These are phyloP conservation scores for Lysiphlebus fabarum DNA, from an alignment of 1,140 invertebrate genomes.

Conservation along the genomic window DNA sequence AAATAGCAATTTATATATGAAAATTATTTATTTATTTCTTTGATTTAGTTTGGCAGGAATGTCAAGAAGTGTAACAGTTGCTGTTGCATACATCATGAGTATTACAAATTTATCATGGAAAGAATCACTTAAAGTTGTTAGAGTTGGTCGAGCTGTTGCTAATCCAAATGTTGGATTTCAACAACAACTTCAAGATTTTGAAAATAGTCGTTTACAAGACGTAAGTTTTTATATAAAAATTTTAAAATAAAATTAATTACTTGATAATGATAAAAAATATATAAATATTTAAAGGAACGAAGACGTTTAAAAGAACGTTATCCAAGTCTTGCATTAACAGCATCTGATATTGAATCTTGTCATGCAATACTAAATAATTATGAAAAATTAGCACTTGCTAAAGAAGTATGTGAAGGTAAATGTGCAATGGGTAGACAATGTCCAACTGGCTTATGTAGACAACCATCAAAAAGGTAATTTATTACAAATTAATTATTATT, in stretches of 20 bases:
- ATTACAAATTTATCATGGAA: conserved; percentile 88
- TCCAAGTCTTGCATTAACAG: conserved; percentile 71
- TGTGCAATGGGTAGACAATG: conserved; percentile 80
- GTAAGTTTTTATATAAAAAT: conserved; percentile 52
- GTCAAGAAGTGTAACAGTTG: conserved; percentile 91
- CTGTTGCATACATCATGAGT: conserved; percentile 93
- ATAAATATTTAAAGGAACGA: conserved; percentile 65
- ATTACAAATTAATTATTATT: not conserved
- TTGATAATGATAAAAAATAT: not conserved
- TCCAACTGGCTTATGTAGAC: conserved; percentile 70
- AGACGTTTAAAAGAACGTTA: conserved; percentile 78
- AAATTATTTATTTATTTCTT: conserved; percentile 14
- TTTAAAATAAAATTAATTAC: not conserved
- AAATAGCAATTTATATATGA: too few species aligned
- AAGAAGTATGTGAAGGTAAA: conserved; percentile 80
- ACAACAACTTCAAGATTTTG: conserved; percentile 89
- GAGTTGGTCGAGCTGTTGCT: conserved; percentile 83
- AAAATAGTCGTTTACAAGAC: conserved; percentile 75
- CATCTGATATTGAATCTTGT: conserved; percentile 74
- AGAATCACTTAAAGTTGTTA: conserved; percentile 88
- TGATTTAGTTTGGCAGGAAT: conserved; percentile 83
- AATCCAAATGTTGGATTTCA: conserved; percentile 96
- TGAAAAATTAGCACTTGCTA: conserved; percentile 71
- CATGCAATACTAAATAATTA: conserved; percentile 74
- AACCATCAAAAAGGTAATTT: conserved; percentile 54